Percentiles rank a stretch among this genome's conserved stretches.
These are phyloP conservation scores for Mus caroli DNA, from an alignment of 2,797 vertebrate species.

Conservation along the genomic window DNA sequence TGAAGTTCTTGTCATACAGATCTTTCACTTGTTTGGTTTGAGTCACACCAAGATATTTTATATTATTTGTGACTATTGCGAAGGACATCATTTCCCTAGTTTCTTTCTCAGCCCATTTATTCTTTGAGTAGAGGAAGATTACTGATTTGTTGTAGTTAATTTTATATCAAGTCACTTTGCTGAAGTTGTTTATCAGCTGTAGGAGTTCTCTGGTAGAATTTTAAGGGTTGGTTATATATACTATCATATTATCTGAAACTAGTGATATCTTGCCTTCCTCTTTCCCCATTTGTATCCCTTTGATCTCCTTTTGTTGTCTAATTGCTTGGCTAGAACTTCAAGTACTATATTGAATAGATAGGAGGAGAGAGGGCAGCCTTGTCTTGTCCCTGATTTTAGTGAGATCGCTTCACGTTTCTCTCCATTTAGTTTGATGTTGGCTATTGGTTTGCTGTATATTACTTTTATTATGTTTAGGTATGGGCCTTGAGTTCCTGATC, in stretches of 20 bases:
- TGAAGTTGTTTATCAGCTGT: background rate
- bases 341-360: background rate
- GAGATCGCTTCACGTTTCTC: background rate
- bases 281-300: background rate
- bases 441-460: background rate
- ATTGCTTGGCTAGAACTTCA: background rate
- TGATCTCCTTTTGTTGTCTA: background rate
- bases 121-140: background rate
- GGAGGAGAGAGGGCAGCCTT: background rate
- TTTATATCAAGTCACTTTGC: background rate
- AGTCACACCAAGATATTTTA: background rate
- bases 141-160: background rate
- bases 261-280: background rate
- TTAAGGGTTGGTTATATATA: background rate
- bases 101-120: background rate
- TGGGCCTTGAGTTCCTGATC: background rate
- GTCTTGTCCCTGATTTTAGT: background rate
- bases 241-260: background rate
- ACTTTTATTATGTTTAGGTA: background rate
- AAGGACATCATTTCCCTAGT: background rate
- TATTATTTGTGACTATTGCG: background rate
- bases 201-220: background rate
- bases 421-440: background rate
- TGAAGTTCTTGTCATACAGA: background rate
- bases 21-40: background rate